Percentiles rank a stretch among this genome's conserved stretches.
These are phyloP conservation scores for Nasonia longicornis DNA, from an alignment of 1,140 invertebrate species.

Conservation along the genomic window DNA sequence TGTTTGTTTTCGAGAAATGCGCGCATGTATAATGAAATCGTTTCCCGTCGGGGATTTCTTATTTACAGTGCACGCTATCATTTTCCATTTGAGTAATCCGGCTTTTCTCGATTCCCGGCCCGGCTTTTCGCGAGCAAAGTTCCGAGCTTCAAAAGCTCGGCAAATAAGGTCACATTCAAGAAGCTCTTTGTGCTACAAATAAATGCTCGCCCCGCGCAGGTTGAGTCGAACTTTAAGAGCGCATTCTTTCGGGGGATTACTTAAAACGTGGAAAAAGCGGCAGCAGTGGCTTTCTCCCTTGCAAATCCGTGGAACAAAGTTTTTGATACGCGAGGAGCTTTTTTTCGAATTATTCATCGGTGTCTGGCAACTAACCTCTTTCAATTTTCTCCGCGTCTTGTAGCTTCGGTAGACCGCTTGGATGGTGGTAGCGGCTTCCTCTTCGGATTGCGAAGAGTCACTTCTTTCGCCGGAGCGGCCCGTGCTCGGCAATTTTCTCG, in stretches of 20 bases:
- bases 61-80: neutral
- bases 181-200: conserved; percentile 5
- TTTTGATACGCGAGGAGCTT: neutral
- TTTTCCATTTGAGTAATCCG: neutral
- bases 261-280: neutral
- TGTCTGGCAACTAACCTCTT: conserved; percentile 61
- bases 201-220: neutral
- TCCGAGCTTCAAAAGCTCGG: neutral
- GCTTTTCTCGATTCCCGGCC: neutral
- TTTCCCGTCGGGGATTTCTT: neutral
- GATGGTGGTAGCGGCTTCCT: conserved; percentile 77
- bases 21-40: neutral
- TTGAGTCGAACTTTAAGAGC: conserved; percentile 19
- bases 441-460: conserved; percentile 58
- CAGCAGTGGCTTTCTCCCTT: too few species aligned
- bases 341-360: neutral
- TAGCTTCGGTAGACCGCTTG: conserved; percentile 80
- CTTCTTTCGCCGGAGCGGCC: neutral
- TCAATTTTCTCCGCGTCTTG: conserved; percentile 76
- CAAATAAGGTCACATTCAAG: conserved; percentile 29
- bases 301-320: neutral
- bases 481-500: neutral
- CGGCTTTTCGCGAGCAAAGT: neutral
- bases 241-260: neutral
- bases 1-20: neutral